A percentile compares a stretch with the other conserved stretches of the same genome.
phyloP scores from a whole-genome alignment of 2,113 vertebrate species.

The Scomber japonicus region DNA sequence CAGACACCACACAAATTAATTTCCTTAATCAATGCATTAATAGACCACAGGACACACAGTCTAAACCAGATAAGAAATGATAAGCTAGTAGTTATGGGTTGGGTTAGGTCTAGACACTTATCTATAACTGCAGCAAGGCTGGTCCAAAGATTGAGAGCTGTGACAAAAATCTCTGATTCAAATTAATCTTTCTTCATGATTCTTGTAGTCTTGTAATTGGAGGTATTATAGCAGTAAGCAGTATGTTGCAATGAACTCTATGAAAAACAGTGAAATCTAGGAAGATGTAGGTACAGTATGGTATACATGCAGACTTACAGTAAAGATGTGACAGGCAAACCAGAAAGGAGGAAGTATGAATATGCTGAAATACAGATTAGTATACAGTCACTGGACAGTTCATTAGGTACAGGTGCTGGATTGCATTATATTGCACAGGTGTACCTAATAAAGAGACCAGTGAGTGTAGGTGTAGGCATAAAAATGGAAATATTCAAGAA shows the following conservation, averaged over 20 bases:
- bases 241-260: neutral
- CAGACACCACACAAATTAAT: neutral
- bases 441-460: neutral
- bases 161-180: neutral
- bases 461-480: neutral
- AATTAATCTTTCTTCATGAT: neutral
- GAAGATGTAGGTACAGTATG: too few species aligned
- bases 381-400: too few species aligned
- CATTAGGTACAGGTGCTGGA: too few species aligned
- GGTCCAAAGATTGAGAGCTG: neutral
- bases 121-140: too few species aligned
- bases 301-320: too few species aligned
- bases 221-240: neutral
- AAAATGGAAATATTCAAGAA: neutral
- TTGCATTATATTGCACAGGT: too few species aligned
- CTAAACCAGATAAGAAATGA: slow-evolving; percentile 2
- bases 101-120: neutral
- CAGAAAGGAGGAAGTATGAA: too few species aligned
- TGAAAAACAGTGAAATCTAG: too few species aligned
- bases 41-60: neutral
- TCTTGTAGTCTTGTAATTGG: neutral
- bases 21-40: slow-evolving; percentile 20
- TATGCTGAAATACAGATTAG: too few species aligned
- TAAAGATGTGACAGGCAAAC: too few species aligned
- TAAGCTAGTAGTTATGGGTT: neutral